Evolutionary conservation across 2,888 invertebrate species (phyloP).

Genomic region (Halictus quadricinctus): DNA sequence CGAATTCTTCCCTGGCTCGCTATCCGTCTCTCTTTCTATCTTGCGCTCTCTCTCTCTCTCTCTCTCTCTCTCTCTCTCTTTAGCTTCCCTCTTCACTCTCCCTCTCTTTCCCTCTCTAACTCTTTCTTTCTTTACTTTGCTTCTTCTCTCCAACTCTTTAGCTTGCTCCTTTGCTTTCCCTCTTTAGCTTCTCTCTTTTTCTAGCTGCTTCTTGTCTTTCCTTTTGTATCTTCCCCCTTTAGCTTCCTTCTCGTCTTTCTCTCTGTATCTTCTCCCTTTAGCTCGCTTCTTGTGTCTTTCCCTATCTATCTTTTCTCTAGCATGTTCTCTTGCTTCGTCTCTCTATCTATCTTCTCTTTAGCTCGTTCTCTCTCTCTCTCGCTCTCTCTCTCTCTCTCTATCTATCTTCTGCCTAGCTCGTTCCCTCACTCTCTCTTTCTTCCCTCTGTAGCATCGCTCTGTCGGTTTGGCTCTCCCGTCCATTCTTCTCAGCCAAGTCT

Average conservation of each 20-base stretch:
- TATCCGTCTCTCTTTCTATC: conserved; percentile 10
- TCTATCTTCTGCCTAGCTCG: background rate
- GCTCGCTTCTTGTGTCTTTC: background rate
- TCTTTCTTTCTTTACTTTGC: background rate
- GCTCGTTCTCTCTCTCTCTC: background rate
- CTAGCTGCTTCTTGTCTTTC: background rate
- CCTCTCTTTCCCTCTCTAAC: conserved; percentile 16
- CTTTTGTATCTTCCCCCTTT: background rate
- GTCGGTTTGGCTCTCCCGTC: background rate
- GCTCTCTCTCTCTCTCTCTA: background rate
- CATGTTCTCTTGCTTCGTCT: background rate
- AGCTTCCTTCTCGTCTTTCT: background rate
- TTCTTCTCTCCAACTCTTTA: conserved; percentile 25
- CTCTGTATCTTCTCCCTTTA: background rate
- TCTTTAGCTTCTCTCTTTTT: background rate
- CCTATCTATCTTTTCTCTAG: background rate
- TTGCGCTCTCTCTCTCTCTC: background rate
- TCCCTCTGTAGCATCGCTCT: background rate
- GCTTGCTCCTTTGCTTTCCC: background rate
- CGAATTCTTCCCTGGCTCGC: conserved; percentile 48
- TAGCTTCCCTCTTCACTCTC: background rate
- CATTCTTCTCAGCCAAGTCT: conserved; percentile 52
- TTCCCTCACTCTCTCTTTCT: background rate
- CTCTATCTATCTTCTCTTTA: background rate
- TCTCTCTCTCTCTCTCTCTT: background rate